Percentiles rank a stretch among this genome's conserved stretches.
Conservation (phyloP, 2,888 invertebrate genomes). For the Schizaphis graminum region DNA sequence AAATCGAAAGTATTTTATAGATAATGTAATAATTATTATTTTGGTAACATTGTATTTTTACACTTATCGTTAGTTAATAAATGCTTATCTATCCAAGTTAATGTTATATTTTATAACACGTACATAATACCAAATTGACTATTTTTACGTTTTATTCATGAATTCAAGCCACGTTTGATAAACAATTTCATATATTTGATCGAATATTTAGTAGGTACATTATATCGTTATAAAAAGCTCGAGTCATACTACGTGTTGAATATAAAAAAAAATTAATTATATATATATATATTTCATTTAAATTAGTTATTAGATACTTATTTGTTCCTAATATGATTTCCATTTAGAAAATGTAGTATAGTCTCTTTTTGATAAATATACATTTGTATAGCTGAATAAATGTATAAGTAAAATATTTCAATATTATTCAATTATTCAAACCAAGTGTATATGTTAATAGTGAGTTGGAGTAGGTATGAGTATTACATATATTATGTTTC, state of each 20-base stretch:
- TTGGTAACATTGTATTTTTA: neutral
- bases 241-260: neutral
- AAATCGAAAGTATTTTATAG: neutral
- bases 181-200: neutral
- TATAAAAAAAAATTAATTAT: neutral
- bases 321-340: neutral
- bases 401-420: neutral
- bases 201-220: neutral
- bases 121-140: neutral
- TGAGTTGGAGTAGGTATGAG: neutral
- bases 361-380: neutral
- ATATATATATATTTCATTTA: neutral
- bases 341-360: neutral
- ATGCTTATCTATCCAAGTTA: neutral
- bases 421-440: neutral
- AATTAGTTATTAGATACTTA: neutral
- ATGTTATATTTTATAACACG: neutral
- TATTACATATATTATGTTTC: neutral
- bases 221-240: neutral
- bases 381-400: neutral
- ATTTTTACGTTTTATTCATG: neutral
- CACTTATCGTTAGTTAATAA: neutral
- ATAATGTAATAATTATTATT: neutral
- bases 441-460: constrained; percentile 7
- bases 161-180: neutral